Evolutionary conservation across 2,113 vertebrate species (phyloP).

Genomic region (Notechis scutatus): DNA sequence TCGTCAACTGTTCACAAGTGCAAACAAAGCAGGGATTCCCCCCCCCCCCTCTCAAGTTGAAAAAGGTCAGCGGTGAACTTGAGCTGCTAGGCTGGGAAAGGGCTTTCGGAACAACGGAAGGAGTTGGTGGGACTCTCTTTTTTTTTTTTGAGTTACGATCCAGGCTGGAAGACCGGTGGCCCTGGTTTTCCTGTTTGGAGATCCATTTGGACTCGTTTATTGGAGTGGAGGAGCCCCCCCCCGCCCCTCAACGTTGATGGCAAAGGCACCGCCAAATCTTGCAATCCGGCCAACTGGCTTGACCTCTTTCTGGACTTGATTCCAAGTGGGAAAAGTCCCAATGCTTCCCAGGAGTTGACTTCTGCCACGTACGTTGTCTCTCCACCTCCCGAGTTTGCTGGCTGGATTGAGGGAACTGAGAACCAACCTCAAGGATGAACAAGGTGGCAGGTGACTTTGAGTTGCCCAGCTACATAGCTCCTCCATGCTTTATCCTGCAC

Average conservation of each 20-base stretch:
- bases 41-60: too few species aligned
- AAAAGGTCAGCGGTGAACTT: not conserved
- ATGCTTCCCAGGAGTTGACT: not conserved
- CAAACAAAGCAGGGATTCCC: not conserved
- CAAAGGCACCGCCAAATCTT: not conserved
- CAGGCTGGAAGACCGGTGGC: not conserved
- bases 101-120: not conserved
- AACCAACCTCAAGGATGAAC: not conserved
- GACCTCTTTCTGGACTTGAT: not conserved
- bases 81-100: not conserved
- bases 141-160: not conserved
- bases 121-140: too few species aligned
- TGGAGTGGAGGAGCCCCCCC: not conserved
- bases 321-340: not conserved
- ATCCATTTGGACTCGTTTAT: not conserved
- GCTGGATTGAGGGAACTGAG: not conserved
- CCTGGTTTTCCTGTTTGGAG: not conserved
- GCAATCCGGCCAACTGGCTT: not conserved
- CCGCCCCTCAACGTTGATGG: not conserved
- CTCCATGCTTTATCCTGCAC: not conserved
- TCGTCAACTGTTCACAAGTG: not conserved
- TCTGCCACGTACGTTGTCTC: not conserved
- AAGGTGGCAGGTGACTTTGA: not conserved
- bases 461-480: not conserved
- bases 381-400: not conserved